Conservation (phyloP, 1,140 invertebrate species). For the Lasioglossum baleicum region DNA sequence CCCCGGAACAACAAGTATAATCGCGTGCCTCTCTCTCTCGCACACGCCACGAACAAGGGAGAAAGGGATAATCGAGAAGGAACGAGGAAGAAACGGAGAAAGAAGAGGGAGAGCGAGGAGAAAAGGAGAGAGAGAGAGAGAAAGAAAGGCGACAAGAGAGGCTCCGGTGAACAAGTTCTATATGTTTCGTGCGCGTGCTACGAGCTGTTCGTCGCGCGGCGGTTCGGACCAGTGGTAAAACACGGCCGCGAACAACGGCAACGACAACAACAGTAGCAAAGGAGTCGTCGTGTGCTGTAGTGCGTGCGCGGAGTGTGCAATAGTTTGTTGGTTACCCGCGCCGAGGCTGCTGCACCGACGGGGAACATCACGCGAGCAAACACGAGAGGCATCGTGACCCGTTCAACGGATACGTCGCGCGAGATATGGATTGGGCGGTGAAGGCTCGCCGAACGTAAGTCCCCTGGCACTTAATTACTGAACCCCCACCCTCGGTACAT, state of each 20-base stretch:
- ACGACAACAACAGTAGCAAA: neutral
- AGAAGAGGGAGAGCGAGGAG: too few relatives aligned
- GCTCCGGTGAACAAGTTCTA: neutral
- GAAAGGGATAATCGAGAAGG: too few relatives aligned
- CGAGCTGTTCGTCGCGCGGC: slow-evolving; percentile 39
- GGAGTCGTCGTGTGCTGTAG: slow-evolving; percentile 51
- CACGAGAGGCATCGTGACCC: slow-evolving; percentile 65
- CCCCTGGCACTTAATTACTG: neutral
- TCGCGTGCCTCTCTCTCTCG: neutral
- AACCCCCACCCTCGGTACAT: neutral
- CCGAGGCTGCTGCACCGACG: slow-evolving; percentile 6
- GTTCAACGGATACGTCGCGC: slow-evolving; percentile 73
- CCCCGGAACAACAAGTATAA: too few relatives aligned
- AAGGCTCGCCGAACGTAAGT: slow-evolving; percentile 79
- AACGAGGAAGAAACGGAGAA: too few relatives aligned
- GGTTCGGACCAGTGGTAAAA: slow-evolving; percentile 46
- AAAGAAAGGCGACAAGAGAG: neutral
- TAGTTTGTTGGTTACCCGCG: slow-evolving; percentile 35
- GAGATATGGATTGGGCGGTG: slow-evolving; percentile 79
- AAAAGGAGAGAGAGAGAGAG: too few relatives aligned
- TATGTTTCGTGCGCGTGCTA: slow-evolving; percentile 49
- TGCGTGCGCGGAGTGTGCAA: slow-evolving; percentile 57
- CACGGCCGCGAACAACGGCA: slow-evolving; percentile 11
- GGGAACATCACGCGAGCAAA: slow-evolving; percentile 21
- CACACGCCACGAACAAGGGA: neutral